Evolutionary conservation across 2,797 vertebrate genomes (phyloP), one percentile per base, ranked within the genome.

Genomic region (Acanthornis magna): DNA sequence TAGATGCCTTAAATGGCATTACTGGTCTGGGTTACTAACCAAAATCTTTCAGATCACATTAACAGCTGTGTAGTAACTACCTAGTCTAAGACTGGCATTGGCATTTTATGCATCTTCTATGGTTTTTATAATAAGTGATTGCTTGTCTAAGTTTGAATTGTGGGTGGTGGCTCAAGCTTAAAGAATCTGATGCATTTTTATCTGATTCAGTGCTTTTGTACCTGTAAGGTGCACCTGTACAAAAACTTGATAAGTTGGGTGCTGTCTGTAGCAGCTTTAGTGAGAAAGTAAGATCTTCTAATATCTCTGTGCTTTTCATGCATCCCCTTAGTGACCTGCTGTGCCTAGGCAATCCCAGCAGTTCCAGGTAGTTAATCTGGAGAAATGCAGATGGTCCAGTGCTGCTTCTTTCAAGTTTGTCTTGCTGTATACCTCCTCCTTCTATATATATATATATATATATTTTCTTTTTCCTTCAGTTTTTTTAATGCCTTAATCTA

Each of bases 221-320:
- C 32, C 30, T 53, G 9, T 92, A 67, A 71, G 42, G 57, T 78
- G 43, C 38, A 66, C 63, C 63, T 68, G 19, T 91, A 38, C 47
- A 40, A 36, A 71, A 50, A 22, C 47, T 62, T 61, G 34, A 1
- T 85, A 58, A 72, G 11, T 43, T 75, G 57, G 36, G 40, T 81
- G 58, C 76, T 67, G 7, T 91, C 62, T 65, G 58, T 88, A 93
- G 85, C 93, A 91, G 91, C 93, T 95, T 80, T 83, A 66, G 76
- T 86, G 70, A 91, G 95, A 93, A 93, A 76, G 68, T 58, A 51
- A 89, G 63, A 76, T 94, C 79, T 92, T 68, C 36, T 84, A 78
- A 51, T 72, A 30, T 60, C 30, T 91, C 47, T 85, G 72, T 9
- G 13, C 66, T 89, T 90, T 86, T 86, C 88, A 30, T 62, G 76